Percentiles rank a stretch among this genome's conserved stretches.
Evolutionary conservation across 2,888 invertebrate genomes (phyloP).

Genomic region (Drepana falcataria): DNA sequence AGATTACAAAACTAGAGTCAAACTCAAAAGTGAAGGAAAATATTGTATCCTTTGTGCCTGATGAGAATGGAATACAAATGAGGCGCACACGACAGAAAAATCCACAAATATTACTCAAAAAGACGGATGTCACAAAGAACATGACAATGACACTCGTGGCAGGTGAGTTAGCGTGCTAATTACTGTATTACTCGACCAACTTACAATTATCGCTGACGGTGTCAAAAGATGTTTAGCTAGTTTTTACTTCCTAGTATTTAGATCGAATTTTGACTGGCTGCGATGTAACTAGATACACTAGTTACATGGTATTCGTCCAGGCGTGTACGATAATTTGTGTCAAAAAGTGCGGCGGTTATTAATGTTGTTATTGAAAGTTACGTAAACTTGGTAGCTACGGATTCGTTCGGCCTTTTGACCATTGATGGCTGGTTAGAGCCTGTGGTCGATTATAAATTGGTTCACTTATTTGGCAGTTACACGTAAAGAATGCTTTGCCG

Average conservation of each 20-base stretch:
- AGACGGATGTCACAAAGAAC: slow-evolving; percentile 41
- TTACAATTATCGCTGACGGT: slow-evolving; percentile 15
- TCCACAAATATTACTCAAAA: slow-evolving; percentile 43
- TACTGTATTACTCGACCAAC: slow-evolving; percentile 37
- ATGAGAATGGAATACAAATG: slow-evolving; percentile 31
- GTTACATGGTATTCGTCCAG: not conserved
- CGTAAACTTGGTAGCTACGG: slow-evolving; percentile 33
- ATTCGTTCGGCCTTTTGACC: slow-evolving; percentile 7
- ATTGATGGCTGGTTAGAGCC: not conserved
- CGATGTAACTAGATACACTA: not conserved
- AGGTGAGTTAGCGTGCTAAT: slow-evolving; percentile 51
- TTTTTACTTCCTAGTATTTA: not conserved
- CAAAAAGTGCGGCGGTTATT: slow-evolving; percentile 3
- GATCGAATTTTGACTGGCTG: not conserved
- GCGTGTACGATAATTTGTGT: slow-evolving; percentile 7
- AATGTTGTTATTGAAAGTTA: slow-evolving; percentile 29
- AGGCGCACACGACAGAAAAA: slow-evolving; percentile 46
- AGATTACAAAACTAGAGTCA: slow-evolving; percentile 28
- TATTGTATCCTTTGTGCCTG: slow-evolving; percentile 36
- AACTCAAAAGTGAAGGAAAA: slow-evolving; percentile 29
- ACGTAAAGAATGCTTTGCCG: not conserved
- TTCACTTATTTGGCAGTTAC: not conserved
- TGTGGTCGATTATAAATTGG: not conserved
- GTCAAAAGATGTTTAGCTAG: not conserved
- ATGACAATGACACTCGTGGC: slow-evolving; percentile 48